Percentiles rank a stretch among this genome's conserved stretches.
Evolutionary conservation across 2,888 invertebrate genomes (phyloP).

Genomic region (Heliothis peltigera): DNA sequence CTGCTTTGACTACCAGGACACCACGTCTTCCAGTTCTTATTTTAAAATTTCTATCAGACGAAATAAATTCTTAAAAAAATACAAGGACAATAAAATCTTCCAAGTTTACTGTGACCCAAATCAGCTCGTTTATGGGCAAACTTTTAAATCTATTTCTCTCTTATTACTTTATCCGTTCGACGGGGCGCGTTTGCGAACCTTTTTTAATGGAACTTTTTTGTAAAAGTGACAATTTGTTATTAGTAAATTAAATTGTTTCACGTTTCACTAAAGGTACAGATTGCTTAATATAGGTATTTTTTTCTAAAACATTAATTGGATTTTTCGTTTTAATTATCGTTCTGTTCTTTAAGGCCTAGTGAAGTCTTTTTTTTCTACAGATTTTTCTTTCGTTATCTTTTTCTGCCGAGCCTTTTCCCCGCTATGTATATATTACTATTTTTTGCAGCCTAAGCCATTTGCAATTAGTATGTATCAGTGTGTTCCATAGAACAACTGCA

Average conservation of each 20-base stretch:
- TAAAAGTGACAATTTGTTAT: conserved; percentile 7
- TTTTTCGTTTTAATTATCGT: conserved; percentile 1
- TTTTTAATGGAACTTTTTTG: conserved; percentile 11
- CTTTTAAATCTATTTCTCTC: conserved; percentile 45
- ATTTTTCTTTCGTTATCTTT: no score
- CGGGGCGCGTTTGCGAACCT: conserved; percentile 5
- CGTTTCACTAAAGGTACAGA: neutral
- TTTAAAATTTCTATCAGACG: neutral
- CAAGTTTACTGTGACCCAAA: conserved; percentile 21
- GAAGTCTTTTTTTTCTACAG: no score
- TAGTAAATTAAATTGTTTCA: neutral
- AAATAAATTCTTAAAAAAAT: neutral
- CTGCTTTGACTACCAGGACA: no score
- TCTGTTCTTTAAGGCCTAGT: neutral
- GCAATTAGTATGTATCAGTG: no score
- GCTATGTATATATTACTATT: no score
- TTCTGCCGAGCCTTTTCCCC: no score
- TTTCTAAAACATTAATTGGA: neutral
- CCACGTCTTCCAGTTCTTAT: no score
- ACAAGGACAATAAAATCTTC: conserved; percentile 8
- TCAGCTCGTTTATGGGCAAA: conserved; percentile 24
- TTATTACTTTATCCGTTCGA: conserved; percentile 28
- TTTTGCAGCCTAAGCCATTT: no score
- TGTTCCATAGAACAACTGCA: no score
- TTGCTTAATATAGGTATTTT: neutral